A percentile compares a stretch with the other conserved stretches of the same genome.
Evolutionary conservation across 2,888 invertebrate species (phyloP).

Genomic region (Pandemis cinnamomeana): DNA sequence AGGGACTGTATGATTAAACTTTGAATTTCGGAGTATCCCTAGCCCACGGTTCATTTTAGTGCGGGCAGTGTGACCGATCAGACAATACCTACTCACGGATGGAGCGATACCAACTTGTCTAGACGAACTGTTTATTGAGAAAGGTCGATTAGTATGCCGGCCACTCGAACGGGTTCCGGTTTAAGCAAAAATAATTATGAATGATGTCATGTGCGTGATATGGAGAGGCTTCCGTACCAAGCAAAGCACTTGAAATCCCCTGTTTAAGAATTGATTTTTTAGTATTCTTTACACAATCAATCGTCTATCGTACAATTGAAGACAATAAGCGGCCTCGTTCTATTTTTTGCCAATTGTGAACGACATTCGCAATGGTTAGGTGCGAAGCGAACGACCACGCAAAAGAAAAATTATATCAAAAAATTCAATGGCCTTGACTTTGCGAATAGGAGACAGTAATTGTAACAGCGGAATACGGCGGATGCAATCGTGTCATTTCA

Average conservation of each 20-base stretch:
- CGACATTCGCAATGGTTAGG: conserved; percentile 3
- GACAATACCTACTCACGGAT: conserved; percentile 63
- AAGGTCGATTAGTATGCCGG: conserved; percentile 18
- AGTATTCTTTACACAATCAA: conserved; percentile 11
- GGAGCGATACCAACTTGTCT: conserved; percentile 49
- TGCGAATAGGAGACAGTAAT: conserved; percentile 9
- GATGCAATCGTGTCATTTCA: conserved; percentile 1
- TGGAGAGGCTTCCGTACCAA: background rate
- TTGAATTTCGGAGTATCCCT: no score
- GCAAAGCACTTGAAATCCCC: background rate
- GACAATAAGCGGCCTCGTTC: conserved; percentile 34
- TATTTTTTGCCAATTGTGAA: conserved; percentile 16
- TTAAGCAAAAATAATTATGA: background rate
- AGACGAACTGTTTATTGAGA: conserved; percentile 33
- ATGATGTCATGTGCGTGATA: background rate
- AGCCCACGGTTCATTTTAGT: conserved; percentile 60
- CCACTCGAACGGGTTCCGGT: conserved; percentile 3
- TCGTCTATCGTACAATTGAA: conserved; percentile 16
- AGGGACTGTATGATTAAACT: no score
- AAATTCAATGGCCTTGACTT: conserved; percentile 19
- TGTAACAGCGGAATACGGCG: background rate
- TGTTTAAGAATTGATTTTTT: background rate
- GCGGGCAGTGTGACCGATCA: conserved; percentile 71
- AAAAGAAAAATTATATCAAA: conserved; percentile 25
- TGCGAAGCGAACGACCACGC: background rate